Evolutionary conservation across 2,113 vertebrate genomes (phyloP).

Genomic region (Salvelinus sp.): DNA sequence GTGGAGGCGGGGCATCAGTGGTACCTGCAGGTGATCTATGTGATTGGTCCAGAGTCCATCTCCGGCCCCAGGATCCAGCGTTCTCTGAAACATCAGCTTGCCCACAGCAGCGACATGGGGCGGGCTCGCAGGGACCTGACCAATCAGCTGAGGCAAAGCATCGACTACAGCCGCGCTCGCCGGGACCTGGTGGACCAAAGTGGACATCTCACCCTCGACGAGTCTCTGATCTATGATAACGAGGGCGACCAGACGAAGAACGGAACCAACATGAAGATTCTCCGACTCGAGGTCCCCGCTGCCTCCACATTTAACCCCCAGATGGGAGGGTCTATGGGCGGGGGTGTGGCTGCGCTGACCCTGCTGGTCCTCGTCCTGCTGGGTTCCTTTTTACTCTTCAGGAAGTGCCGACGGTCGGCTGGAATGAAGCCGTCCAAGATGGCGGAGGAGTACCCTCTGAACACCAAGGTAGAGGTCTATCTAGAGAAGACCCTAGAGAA

Average conservation of each 20-base stretch:
- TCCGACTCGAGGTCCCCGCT: slow-evolving; percentile 81
- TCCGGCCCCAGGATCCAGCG: slow-evolving; percentile 85
- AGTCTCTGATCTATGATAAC: slow-evolving; percentile 94
- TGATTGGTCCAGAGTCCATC: slow-evolving; percentile 86
- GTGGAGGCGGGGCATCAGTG: slow-evolving; percentile 98
- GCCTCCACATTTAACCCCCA: slow-evolving; percentile 75
- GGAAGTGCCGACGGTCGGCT: slow-evolving; percentile 71
- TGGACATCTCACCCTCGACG: slow-evolving; percentile 75
- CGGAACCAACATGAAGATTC: slow-evolving; percentile 96
- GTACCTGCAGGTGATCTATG: slow-evolving; percentile 97
- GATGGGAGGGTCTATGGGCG: slow-evolving; percentile 81
- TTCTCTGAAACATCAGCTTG: slow-evolving; percentile 72
- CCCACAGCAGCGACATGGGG: slow-evolving; percentile 6
- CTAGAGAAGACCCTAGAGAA: slow-evolving; percentile 75
- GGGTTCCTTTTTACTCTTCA: slow-evolving; percentile 79
- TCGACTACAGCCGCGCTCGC: slow-evolving; percentile 57
- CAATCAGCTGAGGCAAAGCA: slow-evolving; percentile 37
- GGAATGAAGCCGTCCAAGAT: slow-evolving; percentile 48
- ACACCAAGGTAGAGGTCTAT: slow-evolving; percentile 86
- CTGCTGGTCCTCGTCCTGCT: slow-evolving; percentile 80
- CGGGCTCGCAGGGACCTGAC: slow-evolving; percentile 77
- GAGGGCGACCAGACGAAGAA: slow-evolving; percentile 95
- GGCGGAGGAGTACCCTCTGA: slow-evolving; percentile 84
- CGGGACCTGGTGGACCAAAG: slow-evolving; percentile 79
- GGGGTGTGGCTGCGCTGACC: slow-evolving; percentile 78